Conservation (phyloP, 2,797 vertebrate genomes). For the Semotilus atromaculatus region DNA sequence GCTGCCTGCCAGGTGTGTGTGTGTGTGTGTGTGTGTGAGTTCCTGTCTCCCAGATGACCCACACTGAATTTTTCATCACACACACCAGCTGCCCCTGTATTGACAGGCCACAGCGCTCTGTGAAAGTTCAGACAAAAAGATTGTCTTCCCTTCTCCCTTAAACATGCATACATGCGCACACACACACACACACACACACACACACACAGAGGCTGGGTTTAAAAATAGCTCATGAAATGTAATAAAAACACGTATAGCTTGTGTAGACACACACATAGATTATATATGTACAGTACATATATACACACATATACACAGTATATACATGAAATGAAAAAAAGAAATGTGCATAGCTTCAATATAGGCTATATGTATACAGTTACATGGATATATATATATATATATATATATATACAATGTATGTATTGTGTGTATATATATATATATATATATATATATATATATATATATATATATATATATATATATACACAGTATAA, state of each 20-base stretch:
- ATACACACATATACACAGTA: no score
- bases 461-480: no score
- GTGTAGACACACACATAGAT: background rate
- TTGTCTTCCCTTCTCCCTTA: background rate
- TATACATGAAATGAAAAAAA: no score
- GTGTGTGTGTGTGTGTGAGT: conserved; percentile 2
- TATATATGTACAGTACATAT: no score
- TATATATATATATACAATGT: no score
- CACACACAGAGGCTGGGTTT: background rate
- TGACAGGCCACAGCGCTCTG: conserved; percentile 35
- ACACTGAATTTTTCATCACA: conserved; percentile 55
- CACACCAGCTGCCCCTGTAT: conserved; percentile 41
- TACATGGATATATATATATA: no score
- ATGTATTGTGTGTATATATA: no score
- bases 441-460: no score
- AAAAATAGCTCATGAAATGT: background rate
- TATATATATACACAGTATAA: no score
- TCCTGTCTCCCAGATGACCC: conserved; percentile 53
- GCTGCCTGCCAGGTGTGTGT: conserved; percentile 54
- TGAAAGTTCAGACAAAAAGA: conserved; percentile 37
- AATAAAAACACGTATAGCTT: background rate
- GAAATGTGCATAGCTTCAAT: no score
- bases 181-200: conserved; percentile 4
- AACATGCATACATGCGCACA: conserved; percentile 7
- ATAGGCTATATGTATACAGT: no score